Evolutionary conservation across 2,797 vertebrate species (phyloP).

Genomic region (Centroberyx gerrardi): DNA sequence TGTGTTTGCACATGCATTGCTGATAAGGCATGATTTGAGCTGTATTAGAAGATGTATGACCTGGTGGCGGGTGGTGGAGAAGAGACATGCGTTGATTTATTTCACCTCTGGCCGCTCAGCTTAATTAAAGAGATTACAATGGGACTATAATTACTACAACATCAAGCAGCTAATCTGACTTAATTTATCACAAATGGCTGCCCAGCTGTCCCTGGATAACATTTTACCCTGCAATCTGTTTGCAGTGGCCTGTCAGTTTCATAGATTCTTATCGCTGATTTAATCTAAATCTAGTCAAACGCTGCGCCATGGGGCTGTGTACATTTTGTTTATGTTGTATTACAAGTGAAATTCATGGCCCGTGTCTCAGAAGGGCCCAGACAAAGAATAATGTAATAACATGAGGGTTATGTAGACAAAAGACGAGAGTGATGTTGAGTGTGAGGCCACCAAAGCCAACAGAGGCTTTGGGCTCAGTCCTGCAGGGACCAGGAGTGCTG

Average conservation of each 20-base stretch:
- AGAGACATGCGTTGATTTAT: slow-evolving; percentile 58
- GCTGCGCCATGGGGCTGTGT: slow-evolving; percentile 20
- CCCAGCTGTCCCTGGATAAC: slow-evolving; percentile 60
- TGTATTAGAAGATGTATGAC: slow-evolving; percentile 33
- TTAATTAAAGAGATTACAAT: slow-evolving; percentile 73
- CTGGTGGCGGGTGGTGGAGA: slow-evolving; percentile 25
- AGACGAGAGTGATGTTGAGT: slow-evolving; percentile 26
- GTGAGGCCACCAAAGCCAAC: slow-evolving; percentile 45
- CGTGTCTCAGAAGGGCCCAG: slow-evolving; percentile 1
- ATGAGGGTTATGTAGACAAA: slow-evolving; percentile 11
- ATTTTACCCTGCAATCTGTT: slow-evolving; percentile 64
- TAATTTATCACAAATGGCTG: slow-evolving; percentile 69
- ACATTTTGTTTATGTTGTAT: slow-evolving; percentile 38
- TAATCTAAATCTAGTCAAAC: slow-evolving; percentile 57
- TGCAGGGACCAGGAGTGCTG: slow-evolving; percentile 43
- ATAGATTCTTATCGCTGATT: slow-evolving; percentile 55
- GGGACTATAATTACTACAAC: slow-evolving; percentile 65
- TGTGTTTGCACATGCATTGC: not conserved
- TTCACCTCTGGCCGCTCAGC: slow-evolving; percentile 66
- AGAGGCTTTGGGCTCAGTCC: slow-evolving; percentile 32
- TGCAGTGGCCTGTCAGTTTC: slow-evolving; percentile 54
- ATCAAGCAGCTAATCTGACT: slow-evolving; percentile 67
- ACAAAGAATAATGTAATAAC: slow-evolving; percentile 17
- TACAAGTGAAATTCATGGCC: slow-evolving; percentile 9
- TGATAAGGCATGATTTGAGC: slow-evolving; percentile 27